These are phyloP conservation scores for Leptopilina drosophilae DNA, from an alignment of 2,888 invertebrate species.

Conservation along the genomic window DNA sequence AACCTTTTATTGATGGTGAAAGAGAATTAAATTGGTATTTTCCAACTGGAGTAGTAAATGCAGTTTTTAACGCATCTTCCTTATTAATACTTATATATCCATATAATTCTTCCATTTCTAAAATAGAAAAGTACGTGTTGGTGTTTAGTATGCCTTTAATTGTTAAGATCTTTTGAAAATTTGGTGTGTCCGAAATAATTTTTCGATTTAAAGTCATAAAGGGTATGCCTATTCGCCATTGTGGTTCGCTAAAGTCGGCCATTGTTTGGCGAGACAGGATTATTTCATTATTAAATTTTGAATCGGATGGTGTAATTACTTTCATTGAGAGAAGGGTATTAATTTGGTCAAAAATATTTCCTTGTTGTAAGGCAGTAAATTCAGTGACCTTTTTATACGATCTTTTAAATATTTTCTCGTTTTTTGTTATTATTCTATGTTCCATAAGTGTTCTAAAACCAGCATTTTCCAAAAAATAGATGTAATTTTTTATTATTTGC, in stretches of 20 bases:
- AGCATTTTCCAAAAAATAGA: too few species aligned
- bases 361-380: too few species aligned
- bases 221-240: neutral
- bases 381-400: too few species aligned
- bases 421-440: too few species aligned
- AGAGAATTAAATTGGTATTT: neutral
- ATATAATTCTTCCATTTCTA: neutral
- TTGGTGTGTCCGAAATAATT: neutral
- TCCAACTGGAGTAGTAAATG: conserved; percentile 1
- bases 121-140: neutral
- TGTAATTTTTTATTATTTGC: too few species aligned
- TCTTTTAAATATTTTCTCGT: too few species aligned
- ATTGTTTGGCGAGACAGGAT: too few species aligned
- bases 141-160: neutral
- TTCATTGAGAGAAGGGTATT: too few species aligned
- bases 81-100: neutral
- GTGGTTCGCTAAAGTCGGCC: neutral
- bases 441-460: too few species aligned
- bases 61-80: neutral
- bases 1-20: neutral
- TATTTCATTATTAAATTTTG: too few species aligned
- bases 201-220: neutral
- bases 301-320: too few species aligned
- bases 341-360: too few species aligned
- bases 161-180: neutral